These are phyloP conservation scores for Xestia ashworthii DNA, from an alignment of 2,888 invertebrate genomes.

Conservation along the genomic window DNA sequence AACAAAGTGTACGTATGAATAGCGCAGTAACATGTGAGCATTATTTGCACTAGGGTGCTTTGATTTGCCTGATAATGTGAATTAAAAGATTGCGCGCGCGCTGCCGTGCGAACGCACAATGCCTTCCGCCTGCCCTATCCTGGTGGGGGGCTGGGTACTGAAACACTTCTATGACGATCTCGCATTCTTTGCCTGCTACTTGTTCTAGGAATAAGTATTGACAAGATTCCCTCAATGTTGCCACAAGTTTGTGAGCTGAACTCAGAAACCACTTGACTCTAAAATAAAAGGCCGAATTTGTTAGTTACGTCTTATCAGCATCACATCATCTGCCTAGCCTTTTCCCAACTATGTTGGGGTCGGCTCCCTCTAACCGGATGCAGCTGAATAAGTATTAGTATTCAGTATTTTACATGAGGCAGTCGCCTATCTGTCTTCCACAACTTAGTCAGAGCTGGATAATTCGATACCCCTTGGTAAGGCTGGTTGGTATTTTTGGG, in stretches of 20 bases:
- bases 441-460: no score
- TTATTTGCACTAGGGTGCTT: constrained; percentile 72
- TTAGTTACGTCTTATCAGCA: background rate
- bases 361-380: no score
- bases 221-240: background rate
- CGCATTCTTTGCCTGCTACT: constrained; percentile 40
- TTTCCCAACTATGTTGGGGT: no score
- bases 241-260: background rate
- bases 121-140: constrained; percentile 72
- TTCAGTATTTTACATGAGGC: no score
- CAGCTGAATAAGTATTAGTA: no score
- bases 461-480: no score
- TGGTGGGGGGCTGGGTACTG: constrained; percentile 47
- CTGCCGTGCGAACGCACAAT: constrained; percentile 68
- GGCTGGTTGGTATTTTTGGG: no score
- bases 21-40: constrained; percentile 47
- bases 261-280: background rate
- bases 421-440: no score
- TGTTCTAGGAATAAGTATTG: constrained; percentile 12
- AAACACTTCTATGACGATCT: constrained; percentile 44
- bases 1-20: constrained; percentile 59
- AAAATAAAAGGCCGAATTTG: background rate
- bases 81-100: constrained; percentile 80
- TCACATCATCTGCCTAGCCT: no score
- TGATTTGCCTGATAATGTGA: constrained; percentile 76